These are phyloP conservation scores for Trachelus tabidus DNA, from an alignment of 2,888 invertebrate genomes.

Conservation along the genomic window DNA sequence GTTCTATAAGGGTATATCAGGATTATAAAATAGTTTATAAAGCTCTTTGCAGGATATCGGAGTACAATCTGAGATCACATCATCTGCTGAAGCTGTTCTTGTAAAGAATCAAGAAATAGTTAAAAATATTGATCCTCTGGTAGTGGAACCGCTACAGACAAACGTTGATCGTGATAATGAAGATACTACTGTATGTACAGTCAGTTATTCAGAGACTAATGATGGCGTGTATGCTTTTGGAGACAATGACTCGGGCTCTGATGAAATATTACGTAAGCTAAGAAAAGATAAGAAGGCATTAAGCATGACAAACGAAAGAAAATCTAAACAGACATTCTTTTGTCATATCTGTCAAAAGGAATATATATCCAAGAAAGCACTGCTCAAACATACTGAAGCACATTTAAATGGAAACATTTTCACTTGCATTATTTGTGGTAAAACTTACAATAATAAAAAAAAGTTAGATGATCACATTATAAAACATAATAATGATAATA, in stretches of 20 bases:
- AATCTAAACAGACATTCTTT: not conserved
- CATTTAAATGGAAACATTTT: constrained; percentile 16
- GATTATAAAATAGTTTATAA: not conserved
- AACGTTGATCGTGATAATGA: not conserved
- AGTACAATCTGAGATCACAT: constrained; percentile 8
- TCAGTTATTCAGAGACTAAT: not conserved
- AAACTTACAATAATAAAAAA: constrained; percentile 11
- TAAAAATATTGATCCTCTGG: not conserved
- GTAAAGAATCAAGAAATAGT: not conserved
- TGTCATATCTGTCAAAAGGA: constrained; percentile 23
- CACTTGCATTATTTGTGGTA: constrained; percentile 11
- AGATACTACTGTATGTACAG: not conserved
- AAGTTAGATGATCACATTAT: constrained; percentile 11
- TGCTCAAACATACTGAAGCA: constrained; percentile 16
- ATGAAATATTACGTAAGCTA: not conserved
- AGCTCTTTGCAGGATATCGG: constrained; percentile 5
- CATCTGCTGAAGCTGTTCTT: not conserved
- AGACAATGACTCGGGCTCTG: not conserved
- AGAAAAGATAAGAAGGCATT: not conserved
- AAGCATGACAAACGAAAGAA: not conserved
- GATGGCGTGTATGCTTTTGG: not conserved
- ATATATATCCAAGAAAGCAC: constrained; percentile 18
- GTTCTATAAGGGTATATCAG: not conserved
- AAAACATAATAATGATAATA: constrained; percentile 10
- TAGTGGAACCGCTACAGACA: not conserved